phyloP scores from a whole-genome alignment of 1,140 invertebrate species.

The Leptonema lineaticorne region DNA sequence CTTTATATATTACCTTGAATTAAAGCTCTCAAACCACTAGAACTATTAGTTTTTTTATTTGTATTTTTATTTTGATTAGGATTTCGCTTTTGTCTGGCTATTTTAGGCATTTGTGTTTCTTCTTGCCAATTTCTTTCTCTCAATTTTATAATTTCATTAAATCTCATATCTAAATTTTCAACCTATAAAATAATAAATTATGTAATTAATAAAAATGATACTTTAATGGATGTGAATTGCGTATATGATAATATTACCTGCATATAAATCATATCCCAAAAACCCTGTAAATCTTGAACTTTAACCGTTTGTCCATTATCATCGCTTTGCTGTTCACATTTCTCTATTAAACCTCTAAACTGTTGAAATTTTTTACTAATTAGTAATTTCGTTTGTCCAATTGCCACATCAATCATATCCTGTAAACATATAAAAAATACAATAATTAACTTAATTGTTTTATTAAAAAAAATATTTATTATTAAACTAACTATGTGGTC shows the following conservation, averaged over 20 bases:
- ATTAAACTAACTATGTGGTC: slow-evolving; percentile 31
- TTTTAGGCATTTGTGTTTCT: neutral
- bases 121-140: slow-evolving; percentile 58
- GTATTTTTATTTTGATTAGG: slow-evolving; percentile 19
- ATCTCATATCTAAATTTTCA: slow-evolving; percentile 58
- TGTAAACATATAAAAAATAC: slow-evolving; percentile 27
- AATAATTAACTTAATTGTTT: neutral
- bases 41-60: slow-evolving; percentile 25
- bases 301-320: slow-evolving; percentile 53
- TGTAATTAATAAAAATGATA: slow-evolving; percentile 7
- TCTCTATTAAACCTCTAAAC: slow-evolving; percentile 63
- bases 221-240: neutral
- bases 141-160: slow-evolving; percentile 54
- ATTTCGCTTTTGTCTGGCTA: slow-evolving; percentile 13
- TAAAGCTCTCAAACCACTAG: slow-evolving; percentile 31
- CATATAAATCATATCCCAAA: slow-evolving; percentile 74
- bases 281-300: slow-evolving; percentile 71
- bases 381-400: slow-evolving; percentile 69
- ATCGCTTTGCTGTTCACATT: slow-evolving; percentile 55
- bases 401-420: slow-evolving; percentile 65
- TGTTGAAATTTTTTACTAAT: slow-evolving; percentile 69
- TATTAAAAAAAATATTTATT: slow-evolving; percentile 35
- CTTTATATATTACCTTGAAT: slow-evolving; percentile 39
- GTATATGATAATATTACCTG: slow-evolving; percentile 52
- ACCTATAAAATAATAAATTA: slow-evolving; percentile 35